Conservation (phyloP, 2,888 invertebrate species). For the Congeria kusceri region DNA sequence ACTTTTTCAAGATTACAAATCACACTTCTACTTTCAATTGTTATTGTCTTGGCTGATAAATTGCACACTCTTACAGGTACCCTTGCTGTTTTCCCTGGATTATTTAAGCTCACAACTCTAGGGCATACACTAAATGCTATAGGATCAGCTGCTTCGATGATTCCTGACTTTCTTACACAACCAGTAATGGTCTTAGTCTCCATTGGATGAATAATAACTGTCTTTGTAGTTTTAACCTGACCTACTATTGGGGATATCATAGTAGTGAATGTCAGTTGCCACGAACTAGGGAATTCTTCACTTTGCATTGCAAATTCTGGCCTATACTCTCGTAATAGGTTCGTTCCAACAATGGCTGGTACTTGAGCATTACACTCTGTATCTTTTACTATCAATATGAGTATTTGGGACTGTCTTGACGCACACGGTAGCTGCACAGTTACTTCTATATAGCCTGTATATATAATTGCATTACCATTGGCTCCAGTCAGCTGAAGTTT, state of each 20-base stretch:
- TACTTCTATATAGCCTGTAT: neutral
- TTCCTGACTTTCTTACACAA: neutral
- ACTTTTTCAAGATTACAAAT: no score
- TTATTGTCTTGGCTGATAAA: no score
- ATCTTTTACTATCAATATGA: neutral
- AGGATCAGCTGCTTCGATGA: neutral
- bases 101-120: neutral
- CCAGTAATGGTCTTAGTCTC: neutral
- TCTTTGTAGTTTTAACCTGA: neutral
- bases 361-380: neutral
- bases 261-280: neutral
- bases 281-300: neutral
- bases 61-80: no score
- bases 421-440: neutral
- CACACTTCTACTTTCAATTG: no score
- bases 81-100: neutral
- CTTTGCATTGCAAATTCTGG: neutral
- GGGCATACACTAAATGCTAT: neutral
- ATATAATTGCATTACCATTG: neutral
- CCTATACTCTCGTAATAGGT: neutral
- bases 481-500: neutral
- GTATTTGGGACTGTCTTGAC: neutral
- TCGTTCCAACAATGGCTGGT: neutral
- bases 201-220: neutral
- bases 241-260: neutral